Base-by-base conservation (phyloP, 2,797 vertebrate species). In the Scarus forsteni region DNA sequence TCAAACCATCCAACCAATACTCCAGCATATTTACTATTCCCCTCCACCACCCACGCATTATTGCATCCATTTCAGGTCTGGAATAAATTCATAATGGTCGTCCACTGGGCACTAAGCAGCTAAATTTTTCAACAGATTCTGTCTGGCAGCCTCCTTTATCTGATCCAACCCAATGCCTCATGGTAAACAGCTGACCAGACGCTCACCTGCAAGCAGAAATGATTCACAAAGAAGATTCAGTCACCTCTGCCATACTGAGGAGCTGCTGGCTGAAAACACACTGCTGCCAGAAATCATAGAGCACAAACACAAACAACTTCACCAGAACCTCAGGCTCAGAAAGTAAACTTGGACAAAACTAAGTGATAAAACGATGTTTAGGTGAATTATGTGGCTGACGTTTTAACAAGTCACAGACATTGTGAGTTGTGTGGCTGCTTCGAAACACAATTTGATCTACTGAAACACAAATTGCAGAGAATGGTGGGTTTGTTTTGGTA, bases 141-240 rank as follows among this genome's bases (percentile, higher is more conserved):
- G 52, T 59, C 59, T 65, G 56, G 38, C 60, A 64, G 68, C 44
- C 19, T 45, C 27, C 6, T n/a, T 11, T 18, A 44, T 49, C 61
- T 56, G 73, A 73, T 70, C 60, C 27, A 58, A 18, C 50, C 43
- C 59, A 58, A 39, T 54, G 9, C 40, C 59, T 19, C 7, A 56
- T 11, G 40, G 36, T 62, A 59, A 69, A 59, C 60, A 55, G 59
- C 46, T 75, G 53, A 66, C 66, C 35, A 76, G 56, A 72, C 66
- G 59, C 44, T 56, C 64, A 68, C 58, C 75, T 77, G 66, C 39
- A 1, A 50, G 39, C 51, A 53, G 54, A 63, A 72, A 35, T 76
- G 74, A 75, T 68, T 77, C 67, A 63, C 60, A 38, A 7, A 34
- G 44, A 65, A 38, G 74, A 73, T 60, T 60, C 27, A 64, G 68